Evolutionary conservation across 1,140 invertebrate genomes (phyloP).

Genomic region (Drosophila sechellia): DNA sequence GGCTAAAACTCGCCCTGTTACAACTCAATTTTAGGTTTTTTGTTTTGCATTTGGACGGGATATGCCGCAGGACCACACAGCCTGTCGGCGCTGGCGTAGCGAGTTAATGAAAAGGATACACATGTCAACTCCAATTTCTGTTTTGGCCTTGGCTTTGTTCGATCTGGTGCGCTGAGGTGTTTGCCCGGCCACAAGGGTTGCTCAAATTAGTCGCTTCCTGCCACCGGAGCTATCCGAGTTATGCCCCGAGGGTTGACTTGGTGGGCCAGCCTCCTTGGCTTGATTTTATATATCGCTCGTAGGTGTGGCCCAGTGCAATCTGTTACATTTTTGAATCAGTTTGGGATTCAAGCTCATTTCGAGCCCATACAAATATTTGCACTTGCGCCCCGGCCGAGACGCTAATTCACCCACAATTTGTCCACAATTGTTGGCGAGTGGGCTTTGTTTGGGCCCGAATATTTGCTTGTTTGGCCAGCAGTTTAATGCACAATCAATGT

Average conservation of each 20-base stretch:
- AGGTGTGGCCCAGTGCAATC: constrained; percentile 74
- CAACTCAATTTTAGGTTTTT: constrained; percentile 82
- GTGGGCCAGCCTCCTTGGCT: constrained; percentile 5
- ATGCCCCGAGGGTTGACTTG: constrained; percentile 56
- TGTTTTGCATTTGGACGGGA: constrained; percentile 43
- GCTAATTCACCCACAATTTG: constrained; percentile 72
- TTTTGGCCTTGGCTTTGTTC: constrained; percentile 52
- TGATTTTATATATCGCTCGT: constrained; percentile 38
- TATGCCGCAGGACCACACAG: constrained; percentile 41
- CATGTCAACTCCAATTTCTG: constrained; percentile 83
- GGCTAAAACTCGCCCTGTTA: constrained; percentile 53
- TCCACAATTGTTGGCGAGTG: constrained; percentile 65
- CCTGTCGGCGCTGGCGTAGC: constrained; percentile 61
- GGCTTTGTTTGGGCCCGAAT: constrained; percentile 43
- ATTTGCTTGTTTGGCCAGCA: constrained; percentile 63
- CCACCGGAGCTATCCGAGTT: constrained; percentile 5
- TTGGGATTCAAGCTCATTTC: constrained; percentile 47
- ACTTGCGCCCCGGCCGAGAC: constrained; percentile 58
- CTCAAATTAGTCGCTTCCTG: constrained; percentile 80
- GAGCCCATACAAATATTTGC: constrained; percentile 71
- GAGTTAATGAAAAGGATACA: constrained; percentile 84
- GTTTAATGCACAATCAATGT: constrained; percentile 79
- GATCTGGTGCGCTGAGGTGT: constrained; percentile 56
- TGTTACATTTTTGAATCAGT: constrained; percentile 74
- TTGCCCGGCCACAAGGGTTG: constrained; percentile 72